Evolutionary conservation across 2,113 vertebrate genomes (phyloP).

Genomic region (Isichthys henryi): DNA sequence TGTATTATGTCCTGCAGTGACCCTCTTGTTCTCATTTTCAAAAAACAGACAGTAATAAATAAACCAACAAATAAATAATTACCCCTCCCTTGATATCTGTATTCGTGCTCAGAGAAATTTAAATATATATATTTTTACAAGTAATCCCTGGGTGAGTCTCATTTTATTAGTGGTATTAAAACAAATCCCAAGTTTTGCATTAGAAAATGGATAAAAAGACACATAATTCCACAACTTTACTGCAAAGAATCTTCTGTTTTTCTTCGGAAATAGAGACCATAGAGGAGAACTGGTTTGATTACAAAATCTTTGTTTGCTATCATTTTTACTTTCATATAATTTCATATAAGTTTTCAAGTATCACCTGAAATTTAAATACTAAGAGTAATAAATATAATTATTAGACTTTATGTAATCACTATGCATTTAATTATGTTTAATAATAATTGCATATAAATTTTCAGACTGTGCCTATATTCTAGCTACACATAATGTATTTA

Average conservation of each 20-base stretch:
- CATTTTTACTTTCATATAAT: background rate
- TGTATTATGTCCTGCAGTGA: background rate
- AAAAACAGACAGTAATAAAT: background rate
- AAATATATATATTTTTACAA: background rate
- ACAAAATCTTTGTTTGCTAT: background rate
- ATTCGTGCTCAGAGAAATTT: background rate
- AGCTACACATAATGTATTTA: background rate
- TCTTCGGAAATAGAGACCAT: background rate
- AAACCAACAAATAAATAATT: background rate
- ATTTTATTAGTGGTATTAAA: background rate
- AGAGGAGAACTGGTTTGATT: background rate
- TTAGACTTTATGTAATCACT: background rate
- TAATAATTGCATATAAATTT: background rate
- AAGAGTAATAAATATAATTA: background rate
- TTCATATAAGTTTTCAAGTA: background rate
- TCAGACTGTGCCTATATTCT: background rate
- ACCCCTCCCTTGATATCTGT: slow-evolving; percentile 8
- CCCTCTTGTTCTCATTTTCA: background rate
- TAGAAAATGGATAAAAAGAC: background rate
- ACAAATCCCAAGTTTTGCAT: background rate
- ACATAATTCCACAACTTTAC: background rate
- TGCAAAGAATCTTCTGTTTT: background rate
- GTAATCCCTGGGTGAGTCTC: background rate
- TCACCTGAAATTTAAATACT: background rate
- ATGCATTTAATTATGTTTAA: background rate